A percentile compares a stretch with the other conserved stretches of the same genome.
Evolutionary conservation across 2,888 invertebrate species (phyloP).

Genomic region (Cyclophora albipunctata): DNA sequence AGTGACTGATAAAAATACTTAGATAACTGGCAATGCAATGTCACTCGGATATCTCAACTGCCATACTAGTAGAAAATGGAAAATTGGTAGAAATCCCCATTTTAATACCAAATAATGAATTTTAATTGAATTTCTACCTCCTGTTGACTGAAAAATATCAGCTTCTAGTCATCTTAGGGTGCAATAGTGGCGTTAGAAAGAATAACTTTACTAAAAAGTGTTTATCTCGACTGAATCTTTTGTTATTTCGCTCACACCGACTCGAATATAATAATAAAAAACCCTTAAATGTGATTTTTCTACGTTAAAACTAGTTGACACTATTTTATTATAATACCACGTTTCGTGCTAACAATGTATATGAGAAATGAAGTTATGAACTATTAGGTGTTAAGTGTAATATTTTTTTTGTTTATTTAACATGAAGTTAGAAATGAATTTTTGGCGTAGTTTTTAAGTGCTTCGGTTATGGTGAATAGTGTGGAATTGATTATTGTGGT

Average conservation of each 20-base stretch:
- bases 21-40: no score
- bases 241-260: conserved; percentile 50
- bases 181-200: conserved; percentile 6
- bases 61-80: conserved; percentile 2
- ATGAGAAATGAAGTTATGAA: conserved; percentile 56
- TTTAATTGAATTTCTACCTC: conserved; percentile 20
- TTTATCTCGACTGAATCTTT: no score
- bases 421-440: conserved; percentile 35
- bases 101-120: no score
- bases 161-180: conserved; percentile 37
- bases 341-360: conserved; percentile 46
- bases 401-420: conserved; percentile 55
- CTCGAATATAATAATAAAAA: conserved; percentile 18
- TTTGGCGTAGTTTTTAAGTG: conserved; percentile 35
- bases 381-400: conserved; percentile 62
- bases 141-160: conserved; percentile 21
- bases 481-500: conserved; percentile 16
- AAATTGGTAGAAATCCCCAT: conserved; percentile 6
- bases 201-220: conserved; percentile 2
- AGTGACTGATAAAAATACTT: no score
- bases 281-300: conserved; percentile 59
- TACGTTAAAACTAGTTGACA: conserved; percentile 50
- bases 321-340: conserved; percentile 60
- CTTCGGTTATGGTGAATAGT: conserved; percentile 17
- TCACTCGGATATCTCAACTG: neutral